Base-by-base conservation (phyloP, 2,888 invertebrate genomes). In the Noctua comes region DNA sequence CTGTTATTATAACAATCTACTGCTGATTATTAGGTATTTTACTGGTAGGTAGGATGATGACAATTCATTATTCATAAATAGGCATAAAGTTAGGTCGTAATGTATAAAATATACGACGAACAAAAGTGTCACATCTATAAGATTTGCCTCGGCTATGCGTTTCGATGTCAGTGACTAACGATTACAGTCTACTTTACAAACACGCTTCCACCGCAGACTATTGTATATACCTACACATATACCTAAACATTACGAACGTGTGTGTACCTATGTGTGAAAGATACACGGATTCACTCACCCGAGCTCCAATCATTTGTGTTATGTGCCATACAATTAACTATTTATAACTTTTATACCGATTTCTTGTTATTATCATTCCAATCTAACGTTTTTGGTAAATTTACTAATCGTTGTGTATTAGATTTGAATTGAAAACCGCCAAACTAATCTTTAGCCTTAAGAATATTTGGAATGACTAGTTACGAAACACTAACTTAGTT, bases 141-240 rank as follows among this genome's bases (percentile, higher is more conserved):
- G 88, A 92, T 91, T 93, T 93, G 88, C 85, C 90, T 92, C 79
- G 81, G 88, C 91, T 91, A 85, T 92, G 91, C 90, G 91, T 91
- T 93, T 92, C 91, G 93, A 93, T 93, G 94, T 94, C 94, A 92
- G 92, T 92, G 92, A 93, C 91, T 93, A 93, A 94, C 92, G 93
- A 94, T 93, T 92, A 91, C 91, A 91, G 90, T 91, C 89, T 87
- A 90, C 89, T 91, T 89, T 90, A 92, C 91, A 93, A 92, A 93
- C 92, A 92, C 89, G 91, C 91, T 89, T 91, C 89, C 84, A 89
- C 87, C 88, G 88, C 88, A 89, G 86, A 88, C 83, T 82, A 85
- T 87, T 88, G 76, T 88, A 80, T 86, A 83, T 80, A 83, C 76
- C 76, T 82, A 73, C 70, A 68, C 77, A 71, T 79, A 77, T 86